These are phyloP conservation scores for Oreochromis mossambicus DNA, from an alignment of 2,797 vertebrate genomes.

Conservation along the genomic window DNA sequence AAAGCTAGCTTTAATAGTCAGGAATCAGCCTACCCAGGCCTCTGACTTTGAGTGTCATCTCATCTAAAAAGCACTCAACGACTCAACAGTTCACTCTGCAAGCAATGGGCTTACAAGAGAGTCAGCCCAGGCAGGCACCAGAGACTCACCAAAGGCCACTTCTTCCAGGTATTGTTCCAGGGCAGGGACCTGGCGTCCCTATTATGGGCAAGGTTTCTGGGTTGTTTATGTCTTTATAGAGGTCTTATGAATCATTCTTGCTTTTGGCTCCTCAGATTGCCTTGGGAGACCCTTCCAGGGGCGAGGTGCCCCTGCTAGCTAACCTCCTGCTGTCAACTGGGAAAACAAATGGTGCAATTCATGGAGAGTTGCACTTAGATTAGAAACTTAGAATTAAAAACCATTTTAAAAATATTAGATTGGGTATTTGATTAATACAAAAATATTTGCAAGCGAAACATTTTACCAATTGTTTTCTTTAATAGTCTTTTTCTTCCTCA, in stretches of 20 bases:
- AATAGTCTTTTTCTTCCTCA: not conserved
- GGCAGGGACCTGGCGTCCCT: not conserved
- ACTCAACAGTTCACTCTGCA: not conserved
- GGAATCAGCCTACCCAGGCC: not conserved
- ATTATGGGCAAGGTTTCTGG: not conserved
- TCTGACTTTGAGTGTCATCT: not conserved
- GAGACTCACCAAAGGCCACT: not conserved
- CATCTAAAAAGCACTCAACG: not conserved
- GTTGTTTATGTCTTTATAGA: not conserved
- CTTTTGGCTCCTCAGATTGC: not conserved
- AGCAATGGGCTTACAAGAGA: not conserved
- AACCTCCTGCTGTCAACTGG: not conserved
- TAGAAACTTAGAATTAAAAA: not conserved
- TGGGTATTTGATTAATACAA: not conserved
- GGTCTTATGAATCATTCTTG: not conserved
- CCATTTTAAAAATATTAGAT: not conserved
- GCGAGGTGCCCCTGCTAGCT: not conserved
- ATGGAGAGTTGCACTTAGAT: not conserved
- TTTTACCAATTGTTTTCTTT: not conserved
- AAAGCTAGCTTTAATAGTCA: not conserved
- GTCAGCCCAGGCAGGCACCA: not conserved
- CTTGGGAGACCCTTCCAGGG: not conserved
- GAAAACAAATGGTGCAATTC: not conserved
- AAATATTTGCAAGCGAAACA: not conserved
- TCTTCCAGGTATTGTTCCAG: not conserved